phyloP scores from a whole-genome alignment of 2,797 vertebrate genomes.

The Cyprinella venusta region DNA sequence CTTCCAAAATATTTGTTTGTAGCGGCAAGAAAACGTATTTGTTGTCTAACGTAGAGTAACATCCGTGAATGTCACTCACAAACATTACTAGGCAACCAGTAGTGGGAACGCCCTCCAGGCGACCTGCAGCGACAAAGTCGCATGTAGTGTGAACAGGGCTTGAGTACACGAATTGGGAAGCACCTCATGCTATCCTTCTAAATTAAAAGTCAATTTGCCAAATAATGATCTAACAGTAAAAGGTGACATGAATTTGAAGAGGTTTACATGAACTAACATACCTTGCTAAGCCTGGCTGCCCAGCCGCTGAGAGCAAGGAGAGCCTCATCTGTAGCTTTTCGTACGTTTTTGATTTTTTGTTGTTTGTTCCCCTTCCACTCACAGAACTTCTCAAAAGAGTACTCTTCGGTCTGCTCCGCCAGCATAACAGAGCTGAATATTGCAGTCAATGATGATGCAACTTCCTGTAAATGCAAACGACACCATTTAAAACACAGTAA shows the following conservation, averaged over 20 bases:
- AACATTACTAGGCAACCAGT: too few relatives aligned
- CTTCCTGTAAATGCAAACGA: constrained; percentile 32
- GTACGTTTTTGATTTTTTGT: constrained; percentile 69
- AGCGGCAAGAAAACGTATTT: too few relatives aligned
- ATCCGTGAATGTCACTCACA: too few relatives aligned
- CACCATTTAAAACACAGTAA: background rate
- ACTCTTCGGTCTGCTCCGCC: constrained; percentile 56
- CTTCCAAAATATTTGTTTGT: too few relatives aligned
- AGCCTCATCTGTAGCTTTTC: constrained; percentile 69
- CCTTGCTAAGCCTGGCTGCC: constrained; percentile 71
- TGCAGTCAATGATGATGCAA: constrained; percentile 47
- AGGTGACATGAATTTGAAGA: background rate
- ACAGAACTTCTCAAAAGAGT: constrained; percentile 72
- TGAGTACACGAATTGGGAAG: background rate
- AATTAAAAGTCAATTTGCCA: background rate
- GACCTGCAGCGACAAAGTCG: too few relatives aligned
- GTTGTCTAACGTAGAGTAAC: too few relatives aligned
- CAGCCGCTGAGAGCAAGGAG: constrained; percentile 69
- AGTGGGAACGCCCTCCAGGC: too few relatives aligned
- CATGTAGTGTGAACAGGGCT: too few relatives aligned
- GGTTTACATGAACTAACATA: constrained; percentile 50
- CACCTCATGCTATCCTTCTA: background rate
- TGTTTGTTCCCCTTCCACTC: constrained; percentile 72
- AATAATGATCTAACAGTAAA: background rate
- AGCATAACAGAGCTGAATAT: constrained; percentile 64